A percentile compares a stretch with the other conserved stretches of the same genome.
phyloP scores from a whole-genome alignment of 1,140 invertebrate genomes.

The Penaeus indicus region DNA sequence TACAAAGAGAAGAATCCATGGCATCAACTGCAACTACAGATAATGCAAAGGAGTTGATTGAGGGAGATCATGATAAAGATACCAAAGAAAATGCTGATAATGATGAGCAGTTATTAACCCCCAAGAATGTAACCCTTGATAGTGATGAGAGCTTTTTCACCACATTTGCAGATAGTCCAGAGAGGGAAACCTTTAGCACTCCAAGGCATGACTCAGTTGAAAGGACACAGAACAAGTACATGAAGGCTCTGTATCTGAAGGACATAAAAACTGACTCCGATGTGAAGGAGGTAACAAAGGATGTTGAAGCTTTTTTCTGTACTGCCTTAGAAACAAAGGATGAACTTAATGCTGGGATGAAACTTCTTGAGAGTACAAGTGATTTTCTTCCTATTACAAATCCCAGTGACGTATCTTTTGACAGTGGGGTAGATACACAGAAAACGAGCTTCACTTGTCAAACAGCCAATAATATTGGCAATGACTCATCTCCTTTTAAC shows the following conservation, averaged over 20 bases:
- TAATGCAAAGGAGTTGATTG: no score
- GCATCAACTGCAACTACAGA: no score
- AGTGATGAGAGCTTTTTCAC: no score
- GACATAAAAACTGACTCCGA: not conserved
- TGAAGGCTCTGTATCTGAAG: not conserved
- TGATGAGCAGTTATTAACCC: no score
- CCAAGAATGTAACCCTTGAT: no score
- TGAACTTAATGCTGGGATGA: not conserved
- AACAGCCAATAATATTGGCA: not conserved
- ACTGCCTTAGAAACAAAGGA: not conserved
- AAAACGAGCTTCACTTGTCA: constrained; percentile 7
- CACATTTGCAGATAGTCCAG: no score
- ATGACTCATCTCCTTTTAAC: constrained; percentile 3
- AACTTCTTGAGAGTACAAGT: not conserved
- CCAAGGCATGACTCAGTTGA: not conserved
- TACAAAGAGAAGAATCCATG: no score
- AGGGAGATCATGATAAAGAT: no score
- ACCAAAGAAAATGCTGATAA: no score
- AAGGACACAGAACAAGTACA: not conserved
- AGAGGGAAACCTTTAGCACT: no score
- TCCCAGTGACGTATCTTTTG: constrained; percentile 29
- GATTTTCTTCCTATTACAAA: not conserved
- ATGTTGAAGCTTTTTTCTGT: not conserved
- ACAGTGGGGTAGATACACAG: constrained; percentile 53
- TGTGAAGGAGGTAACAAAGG: not conserved